phyloP scores from a whole-genome alignment of 2,113 vertebrate genomes.

The Pseudorhombus dupliciocellatus region DNA sequence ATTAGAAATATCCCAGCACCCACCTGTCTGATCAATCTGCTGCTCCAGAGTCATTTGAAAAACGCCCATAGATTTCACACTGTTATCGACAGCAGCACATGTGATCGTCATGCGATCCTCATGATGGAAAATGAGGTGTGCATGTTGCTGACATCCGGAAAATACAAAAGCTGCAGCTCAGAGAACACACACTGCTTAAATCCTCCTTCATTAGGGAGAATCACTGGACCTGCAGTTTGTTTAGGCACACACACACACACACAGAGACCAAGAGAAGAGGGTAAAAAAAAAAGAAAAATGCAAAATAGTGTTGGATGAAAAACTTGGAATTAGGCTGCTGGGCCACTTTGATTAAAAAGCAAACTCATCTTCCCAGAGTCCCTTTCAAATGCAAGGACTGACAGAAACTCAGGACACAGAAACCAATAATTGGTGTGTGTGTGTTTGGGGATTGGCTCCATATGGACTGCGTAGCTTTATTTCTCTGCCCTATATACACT shows the following conservation, averaged over 20 bases:
- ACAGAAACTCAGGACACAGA: conserved; percentile 63
- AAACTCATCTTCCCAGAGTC: conserved; percentile 55
- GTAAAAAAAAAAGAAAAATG: conserved; percentile 3
- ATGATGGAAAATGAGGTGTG: not conserved
- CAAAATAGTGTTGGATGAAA: conserved; percentile 46
- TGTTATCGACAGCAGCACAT: not conserved
- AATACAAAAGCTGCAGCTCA: not conserved
- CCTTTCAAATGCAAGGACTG: conserved; percentile 66
- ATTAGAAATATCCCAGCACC: not conserved
- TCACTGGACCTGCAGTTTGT: conserved; percentile 11
- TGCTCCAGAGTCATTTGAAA: too few species aligned
- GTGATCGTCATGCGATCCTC: too few species aligned
- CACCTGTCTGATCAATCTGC: too few species aligned
- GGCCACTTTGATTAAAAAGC: conserved; percentile 62
- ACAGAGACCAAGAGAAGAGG: conserved; percentile 8
- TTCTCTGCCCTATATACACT: conserved; percentile 75
- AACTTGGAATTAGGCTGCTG: conserved; percentile 52
- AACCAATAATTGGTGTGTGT: conserved; percentile 60
- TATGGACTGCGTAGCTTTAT: conserved; percentile 60
- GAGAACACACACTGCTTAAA: not conserved
- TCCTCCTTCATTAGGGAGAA: not conserved
- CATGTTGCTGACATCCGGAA: not conserved
- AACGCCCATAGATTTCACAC: conserved; percentile 12
- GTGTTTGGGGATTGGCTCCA: conserved; percentile 66
- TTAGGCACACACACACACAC: conserved; percentile 4